Percentiles rank a stretch among this genome's conserved stretches.
Evolutionary conservation across 2,113 vertebrate genomes (phyloP).

Genomic region (Planiliza haematocheilus): DNA sequence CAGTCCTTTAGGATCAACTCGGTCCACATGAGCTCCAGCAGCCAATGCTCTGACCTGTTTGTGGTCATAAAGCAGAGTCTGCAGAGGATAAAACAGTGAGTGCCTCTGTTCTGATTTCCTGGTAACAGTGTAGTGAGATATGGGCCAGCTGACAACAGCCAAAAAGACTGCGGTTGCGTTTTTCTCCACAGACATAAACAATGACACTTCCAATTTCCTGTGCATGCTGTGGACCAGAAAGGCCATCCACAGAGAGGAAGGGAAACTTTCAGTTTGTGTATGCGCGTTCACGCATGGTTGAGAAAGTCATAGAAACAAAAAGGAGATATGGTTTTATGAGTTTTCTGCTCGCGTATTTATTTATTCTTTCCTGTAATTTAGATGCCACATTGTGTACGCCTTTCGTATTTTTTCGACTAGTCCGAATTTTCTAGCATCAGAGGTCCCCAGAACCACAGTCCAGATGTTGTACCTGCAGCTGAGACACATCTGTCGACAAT

Average conservation of each 20-base stretch:
- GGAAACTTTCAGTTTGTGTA: slow-evolving; percentile 30
- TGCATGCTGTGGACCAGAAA: slow-evolving; percentile 56
- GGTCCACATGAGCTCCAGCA: slow-evolving; percentile 48
- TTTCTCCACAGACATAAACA: slow-evolving; percentile 78
- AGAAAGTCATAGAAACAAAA: slow-evolving; percentile 22
- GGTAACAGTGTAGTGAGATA: slow-evolving; percentile 67
- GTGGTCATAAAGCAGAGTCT: slow-evolving; percentile 48
- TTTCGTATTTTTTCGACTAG: neutral
- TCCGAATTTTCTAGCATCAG: slow-evolving; percentile 3
- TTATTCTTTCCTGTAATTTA: slow-evolving; percentile 10
- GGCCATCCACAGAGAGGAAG: slow-evolving; percentile 63
- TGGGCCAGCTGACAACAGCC: slow-evolving; percentile 66
- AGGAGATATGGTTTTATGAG: slow-evolving; percentile 17
- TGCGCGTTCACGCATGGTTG: slow-evolving; percentile 23
- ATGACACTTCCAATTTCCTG: slow-evolving; percentile 81
- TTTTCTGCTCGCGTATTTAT: slow-evolving; percentile 24
- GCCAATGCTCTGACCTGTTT: slow-evolving; percentile 49
- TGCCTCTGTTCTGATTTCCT: slow-evolving; percentile 65
- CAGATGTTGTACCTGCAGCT: slow-evolving; percentile 62
- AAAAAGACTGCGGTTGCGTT: slow-evolving; percentile 65
- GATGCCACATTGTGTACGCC: neutral
- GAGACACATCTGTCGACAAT: slow-evolving; percentile 63
- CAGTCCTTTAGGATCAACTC: slow-evolving; percentile 39
- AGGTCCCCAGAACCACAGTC: neutral
- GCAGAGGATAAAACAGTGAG: slow-evolving; percentile 60